phyloP scores from a whole-genome alignment of 1,140 invertebrate genomes.

The Hypothenemus hampei region DNA sequence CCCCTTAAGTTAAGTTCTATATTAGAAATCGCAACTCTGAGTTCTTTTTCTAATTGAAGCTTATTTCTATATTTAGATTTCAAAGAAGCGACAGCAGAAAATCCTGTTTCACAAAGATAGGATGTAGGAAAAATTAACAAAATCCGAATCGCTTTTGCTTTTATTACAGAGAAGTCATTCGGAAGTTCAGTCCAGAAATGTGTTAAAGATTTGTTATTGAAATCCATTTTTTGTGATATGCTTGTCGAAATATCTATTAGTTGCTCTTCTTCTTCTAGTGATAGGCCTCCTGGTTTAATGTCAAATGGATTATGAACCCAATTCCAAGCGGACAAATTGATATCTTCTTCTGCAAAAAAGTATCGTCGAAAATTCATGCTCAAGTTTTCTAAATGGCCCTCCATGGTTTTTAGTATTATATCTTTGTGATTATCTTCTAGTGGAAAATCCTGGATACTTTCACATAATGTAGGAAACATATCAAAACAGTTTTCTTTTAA shows the following conservation, averaged over 20 bases:
- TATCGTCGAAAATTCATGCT: background rate
- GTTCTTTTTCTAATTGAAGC: background rate
- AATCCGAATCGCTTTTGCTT: background rate
- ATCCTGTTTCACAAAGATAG: background rate
- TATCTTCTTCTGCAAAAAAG: background rate
- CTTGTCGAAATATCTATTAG: background rate
- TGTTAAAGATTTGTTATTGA: background rate
- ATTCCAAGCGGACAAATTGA: background rate
- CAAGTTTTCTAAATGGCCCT: background rate
- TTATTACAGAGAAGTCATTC: background rate
- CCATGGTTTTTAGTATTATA: background rate
- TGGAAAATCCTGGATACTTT: background rate
- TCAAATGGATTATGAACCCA: background rate
- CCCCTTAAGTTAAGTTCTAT: background rate
- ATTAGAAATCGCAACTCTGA: too few relatives aligned
- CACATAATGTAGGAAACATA: background rate
- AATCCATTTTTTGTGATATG: background rate
- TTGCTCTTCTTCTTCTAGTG: background rate
- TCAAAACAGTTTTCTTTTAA: background rate
- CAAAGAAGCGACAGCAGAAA: background rate
- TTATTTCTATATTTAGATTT: background rate
- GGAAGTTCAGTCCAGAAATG: background rate
- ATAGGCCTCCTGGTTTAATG: background rate
- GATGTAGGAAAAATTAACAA: background rate
- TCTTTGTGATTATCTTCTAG: constrained; percentile 1